Evolutionary conservation across 2,113 vertebrate species (phyloP).

Genomic region (Felis chaus): DNA sequence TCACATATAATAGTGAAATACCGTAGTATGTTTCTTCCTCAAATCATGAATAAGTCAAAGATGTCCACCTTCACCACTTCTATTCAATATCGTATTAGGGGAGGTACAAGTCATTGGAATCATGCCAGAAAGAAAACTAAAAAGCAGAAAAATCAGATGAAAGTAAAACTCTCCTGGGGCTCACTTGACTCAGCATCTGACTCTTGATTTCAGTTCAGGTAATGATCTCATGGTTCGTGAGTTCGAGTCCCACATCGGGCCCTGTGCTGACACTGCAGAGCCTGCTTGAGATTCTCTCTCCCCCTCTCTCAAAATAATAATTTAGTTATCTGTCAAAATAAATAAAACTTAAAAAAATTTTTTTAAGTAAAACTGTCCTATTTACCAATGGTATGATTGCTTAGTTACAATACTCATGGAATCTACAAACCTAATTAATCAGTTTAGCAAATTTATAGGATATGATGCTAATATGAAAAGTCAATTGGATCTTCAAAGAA

Average conservation of each 20-base stretch:
- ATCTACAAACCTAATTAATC: not conserved
- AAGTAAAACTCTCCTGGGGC: not conserved
- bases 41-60: not conserved
- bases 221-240: too few relatives aligned
- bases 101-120: not conserved
- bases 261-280: too few relatives aligned
- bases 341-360: too few relatives aligned
- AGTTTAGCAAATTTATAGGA: not conserved
- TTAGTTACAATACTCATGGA: not conserved
- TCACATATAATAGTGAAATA: not conserved
- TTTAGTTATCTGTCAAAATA: too few relatives aligned
- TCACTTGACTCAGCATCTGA: too few relatives aligned
- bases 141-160: not conserved
- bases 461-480: not conserved
- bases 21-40: not conserved
- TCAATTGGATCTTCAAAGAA: not conserved
- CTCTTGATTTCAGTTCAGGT: too few relatives aligned
- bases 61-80: not conserved
- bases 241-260: too few relatives aligned
- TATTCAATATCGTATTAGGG: not conserved
- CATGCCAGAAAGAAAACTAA: not conserved
- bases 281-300: too few relatives aligned
- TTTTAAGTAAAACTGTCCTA: not conserved
- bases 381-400: not conserved
- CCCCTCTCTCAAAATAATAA: too few relatives aligned